Percentiles rank a stretch among this genome's conserved stretches.
Conservation (phyloP, 2,888 invertebrate genomes). For the Idaea straminata region DNA sequence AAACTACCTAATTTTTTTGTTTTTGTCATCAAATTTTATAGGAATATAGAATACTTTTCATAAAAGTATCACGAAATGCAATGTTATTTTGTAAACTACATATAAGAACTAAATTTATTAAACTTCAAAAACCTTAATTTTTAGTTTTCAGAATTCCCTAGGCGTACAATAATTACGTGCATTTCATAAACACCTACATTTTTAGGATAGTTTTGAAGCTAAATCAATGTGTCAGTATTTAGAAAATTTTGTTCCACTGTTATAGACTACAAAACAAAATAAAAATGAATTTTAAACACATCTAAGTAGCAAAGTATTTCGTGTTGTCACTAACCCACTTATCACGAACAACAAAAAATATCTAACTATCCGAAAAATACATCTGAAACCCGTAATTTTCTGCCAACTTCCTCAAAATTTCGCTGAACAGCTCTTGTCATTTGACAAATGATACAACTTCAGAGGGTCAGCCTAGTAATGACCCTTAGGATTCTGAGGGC, state of each 20-base stretch:
- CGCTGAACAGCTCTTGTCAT: slow-evolving; percentile 13
- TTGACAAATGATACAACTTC: slow-evolving; percentile 30
- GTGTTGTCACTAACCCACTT: background rate
- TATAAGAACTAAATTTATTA: background rate
- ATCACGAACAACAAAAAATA: background rate
- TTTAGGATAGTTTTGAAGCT: too few relatives aligned
- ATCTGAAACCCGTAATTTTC: background rate
- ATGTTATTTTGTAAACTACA: too few relatives aligned
- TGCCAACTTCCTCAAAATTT: background rate
- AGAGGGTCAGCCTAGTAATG: slow-evolving; percentile 16
- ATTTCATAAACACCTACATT: too few relatives aligned
- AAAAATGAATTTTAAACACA: too few relatives aligned
- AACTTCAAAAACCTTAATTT: background rate
- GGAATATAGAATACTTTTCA: background rate
- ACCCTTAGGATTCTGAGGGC: slow-evolving; percentile 14
- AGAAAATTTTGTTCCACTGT: too few relatives aligned
- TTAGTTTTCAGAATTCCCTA: too few relatives aligned
- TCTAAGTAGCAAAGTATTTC: too few relatives aligned
- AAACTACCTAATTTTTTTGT: slow-evolving; percentile 7
- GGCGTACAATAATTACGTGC: too few relatives aligned
- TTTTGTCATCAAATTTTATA: slow-evolving; percentile 7
- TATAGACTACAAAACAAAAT: too few relatives aligned
- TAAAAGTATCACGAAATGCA: too few relatives aligned
- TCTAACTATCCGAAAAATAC: background rate
- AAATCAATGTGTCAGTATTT: too few relatives aligned